Conservation (phyloP, 2,797 vertebrate genomes). For the Acrossocheilus fasciatus region DNA sequence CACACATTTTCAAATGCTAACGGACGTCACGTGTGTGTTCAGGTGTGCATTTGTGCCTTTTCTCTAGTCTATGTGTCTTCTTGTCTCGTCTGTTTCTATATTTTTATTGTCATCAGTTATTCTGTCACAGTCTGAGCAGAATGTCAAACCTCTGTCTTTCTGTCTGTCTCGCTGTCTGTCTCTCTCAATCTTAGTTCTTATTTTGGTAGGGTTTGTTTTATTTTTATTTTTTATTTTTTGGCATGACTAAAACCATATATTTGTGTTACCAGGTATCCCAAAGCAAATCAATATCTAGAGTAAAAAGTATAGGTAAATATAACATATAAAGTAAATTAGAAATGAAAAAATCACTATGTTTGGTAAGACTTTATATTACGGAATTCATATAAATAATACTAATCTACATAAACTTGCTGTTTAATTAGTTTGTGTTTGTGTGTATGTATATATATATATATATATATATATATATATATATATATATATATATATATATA, state of each 20-base stretch:
- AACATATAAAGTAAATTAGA: not conserved
- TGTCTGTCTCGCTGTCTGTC: not conserved
- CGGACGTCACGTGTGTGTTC: not conserved
- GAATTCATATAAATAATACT: not conserved
- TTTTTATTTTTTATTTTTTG: not conserved
- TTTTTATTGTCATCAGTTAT: not conserved
- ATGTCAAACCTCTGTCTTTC: not conserved
- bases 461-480: too few relatives aligned
- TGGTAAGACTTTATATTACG: not conserved
- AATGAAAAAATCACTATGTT: not conserved
- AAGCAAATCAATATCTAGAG: not conserved
- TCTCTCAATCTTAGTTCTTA: not conserved
- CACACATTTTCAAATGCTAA: conserved; percentile 3
- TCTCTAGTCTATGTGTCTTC: conserved; percentile 49
- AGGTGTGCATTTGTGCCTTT: not conserved
- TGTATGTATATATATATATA: too few relatives aligned
- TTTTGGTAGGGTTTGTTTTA: not conserved
- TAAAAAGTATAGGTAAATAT: not conserved
- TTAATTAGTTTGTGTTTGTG: not conserved
- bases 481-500: too few relatives aligned
- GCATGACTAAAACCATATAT: not conserved
- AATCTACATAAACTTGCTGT: not conserved
- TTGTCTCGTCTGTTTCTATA: not conserved
- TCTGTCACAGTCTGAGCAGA: not conserved
- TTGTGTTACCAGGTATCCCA: not conserved